A percentile compares a stretch with the other conserved stretches of the same genome.
Conservation (phyloP, 2,888 invertebrate species). For the Nephrotoma flavescens region DNA sequence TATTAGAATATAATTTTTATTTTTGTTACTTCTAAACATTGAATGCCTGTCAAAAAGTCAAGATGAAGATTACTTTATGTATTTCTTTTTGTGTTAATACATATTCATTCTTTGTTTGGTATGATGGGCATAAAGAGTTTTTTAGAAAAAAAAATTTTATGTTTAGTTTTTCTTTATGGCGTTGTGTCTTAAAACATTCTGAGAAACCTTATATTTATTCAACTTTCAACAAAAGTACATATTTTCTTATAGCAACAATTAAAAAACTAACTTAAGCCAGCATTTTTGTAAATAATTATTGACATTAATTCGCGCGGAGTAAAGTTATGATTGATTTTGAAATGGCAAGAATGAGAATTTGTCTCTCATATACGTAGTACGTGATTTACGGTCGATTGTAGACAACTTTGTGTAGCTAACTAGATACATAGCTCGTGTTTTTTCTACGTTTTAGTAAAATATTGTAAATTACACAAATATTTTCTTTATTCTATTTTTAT, state of each 20-base stretch:
- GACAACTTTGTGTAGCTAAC: neutral
- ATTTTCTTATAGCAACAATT: neutral
- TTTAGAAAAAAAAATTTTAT: neutral
- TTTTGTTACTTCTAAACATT: neutral
- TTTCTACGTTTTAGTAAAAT: no score
- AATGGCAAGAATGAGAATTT: neutral
- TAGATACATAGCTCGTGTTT: neutral
- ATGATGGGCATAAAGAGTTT: neutral
- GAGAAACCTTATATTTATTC: neutral
- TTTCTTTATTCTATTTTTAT: no score
- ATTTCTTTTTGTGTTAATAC: conserved; percentile 1
- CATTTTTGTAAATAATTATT: neutral
- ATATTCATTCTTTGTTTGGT: neutral
- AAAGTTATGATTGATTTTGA: neutral
- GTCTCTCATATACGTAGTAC: neutral
- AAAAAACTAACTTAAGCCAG: neutral
- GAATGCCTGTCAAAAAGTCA: conserved; percentile 7
- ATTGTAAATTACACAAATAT: no score
- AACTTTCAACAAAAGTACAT: neutral
- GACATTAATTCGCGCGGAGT: neutral
- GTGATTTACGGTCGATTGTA: neutral
- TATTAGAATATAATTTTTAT: neutral
- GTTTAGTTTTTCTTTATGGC: neutral
- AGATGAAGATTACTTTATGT: conserved; percentile 6
- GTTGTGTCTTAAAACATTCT: neutral